These are phyloP conservation scores for Nothobranchius furzeri DNA, from an alignment of 2,113 vertebrate species.

Conservation along the genomic window DNA sequence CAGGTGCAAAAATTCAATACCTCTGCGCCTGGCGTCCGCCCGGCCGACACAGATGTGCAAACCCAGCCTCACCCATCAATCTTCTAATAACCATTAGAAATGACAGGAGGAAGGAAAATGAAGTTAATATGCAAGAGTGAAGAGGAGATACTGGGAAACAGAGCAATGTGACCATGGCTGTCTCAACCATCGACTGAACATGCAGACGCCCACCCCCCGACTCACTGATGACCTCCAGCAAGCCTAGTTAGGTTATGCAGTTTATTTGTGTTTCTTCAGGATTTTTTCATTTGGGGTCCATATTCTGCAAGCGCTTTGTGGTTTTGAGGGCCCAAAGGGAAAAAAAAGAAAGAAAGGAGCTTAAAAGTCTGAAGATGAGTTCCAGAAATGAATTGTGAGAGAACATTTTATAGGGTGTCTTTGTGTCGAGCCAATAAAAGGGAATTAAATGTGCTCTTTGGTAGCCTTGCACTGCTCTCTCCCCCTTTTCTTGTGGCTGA, in stretches of 20 bases:
- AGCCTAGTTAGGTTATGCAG: neutral
- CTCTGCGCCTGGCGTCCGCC: slow-evolving; percentile 28
- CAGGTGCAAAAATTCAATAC: slow-evolving; percentile 53
- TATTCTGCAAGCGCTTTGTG: neutral
- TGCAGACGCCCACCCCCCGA: neutral
- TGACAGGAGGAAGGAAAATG: slow-evolving; percentile 19
- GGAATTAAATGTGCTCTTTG: slow-evolving; percentile 53
- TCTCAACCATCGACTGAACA: slow-evolving; percentile 46
- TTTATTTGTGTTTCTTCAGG: too few relatives aligned
- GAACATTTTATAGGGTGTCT: slow-evolving; percentile 32
- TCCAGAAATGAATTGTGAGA: slow-evolving; percentile 27
- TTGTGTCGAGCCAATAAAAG: slow-evolving; percentile 51
- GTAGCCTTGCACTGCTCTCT: slow-evolving; percentile 23
- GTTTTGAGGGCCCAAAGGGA: slow-evolving; percentile 31
- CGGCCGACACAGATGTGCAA: slow-evolving; percentile 45
- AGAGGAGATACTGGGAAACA: slow-evolving; percentile 14
- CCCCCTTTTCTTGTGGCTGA: slow-evolving; percentile 48
- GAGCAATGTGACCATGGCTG: slow-evolving; percentile 40
- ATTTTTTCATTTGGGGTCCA: too few relatives aligned
- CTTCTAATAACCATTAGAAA: slow-evolving; percentile 54
- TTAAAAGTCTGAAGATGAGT: slow-evolving; percentile 15
- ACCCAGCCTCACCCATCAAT: slow-evolving; percentile 55
- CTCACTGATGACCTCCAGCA: slow-evolving; percentile 17
- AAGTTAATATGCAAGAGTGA: slow-evolving; percentile 4
- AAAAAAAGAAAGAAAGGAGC: slow-evolving; percentile 14